These are phyloP conservation scores for Tenthredo scrophulariae DNA, from an alignment of 2,888 invertebrate species.

Conservation along the genomic window DNA sequence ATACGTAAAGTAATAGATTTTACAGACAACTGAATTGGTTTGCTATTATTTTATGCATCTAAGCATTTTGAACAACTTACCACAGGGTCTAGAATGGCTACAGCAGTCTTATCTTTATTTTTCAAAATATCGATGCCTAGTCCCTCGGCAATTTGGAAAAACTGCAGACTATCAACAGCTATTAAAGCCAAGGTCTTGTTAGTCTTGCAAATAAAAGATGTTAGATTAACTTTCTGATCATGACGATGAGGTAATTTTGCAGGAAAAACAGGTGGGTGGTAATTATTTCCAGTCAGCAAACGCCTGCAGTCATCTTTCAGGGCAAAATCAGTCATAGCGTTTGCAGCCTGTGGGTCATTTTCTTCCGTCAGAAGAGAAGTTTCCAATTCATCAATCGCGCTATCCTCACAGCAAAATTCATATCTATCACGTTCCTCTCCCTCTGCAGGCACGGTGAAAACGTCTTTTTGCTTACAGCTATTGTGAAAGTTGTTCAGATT, in stretches of 20 bases:
- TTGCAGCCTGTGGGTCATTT: slow-evolving; percentile 80
- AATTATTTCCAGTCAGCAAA: slow-evolving; percentile 72
- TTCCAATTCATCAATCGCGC: slow-evolving; percentile 31
- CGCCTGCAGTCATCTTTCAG: slow-evolving; percentile 68
- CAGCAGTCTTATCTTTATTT: slow-evolving; percentile 83
- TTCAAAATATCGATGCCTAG: slow-evolving; percentile 85
- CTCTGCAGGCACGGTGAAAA: slow-evolving; percentile 63
- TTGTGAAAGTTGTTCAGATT: slow-evolving; percentile 59
- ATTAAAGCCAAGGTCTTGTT: slow-evolving; percentile 84
- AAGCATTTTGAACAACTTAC: slow-evolving; percentile 77
- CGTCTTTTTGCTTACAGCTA: slow-evolving; percentile 69
- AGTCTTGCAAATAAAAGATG: slow-evolving; percentile 70
- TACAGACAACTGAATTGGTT: neutral
- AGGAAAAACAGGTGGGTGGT: slow-evolving; percentile 71
- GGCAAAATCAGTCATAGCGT: slow-evolving; percentile 77
- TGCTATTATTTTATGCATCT: slow-evolving; percentile 1
- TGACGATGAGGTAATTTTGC: slow-evolving; percentile 67
- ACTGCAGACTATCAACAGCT: slow-evolving; percentile 87
- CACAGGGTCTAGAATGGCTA: slow-evolving; percentile 86
- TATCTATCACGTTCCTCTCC: slow-evolving; percentile 59
- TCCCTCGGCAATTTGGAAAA: slow-evolving; percentile 87
- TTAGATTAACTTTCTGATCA: slow-evolving; percentile 63
- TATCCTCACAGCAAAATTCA: slow-evolving; percentile 65
- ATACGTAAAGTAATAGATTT: slow-evolving; percentile 62
- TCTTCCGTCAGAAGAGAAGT: slow-evolving; percentile 35